Percentiles rank a stretch among this genome's conserved stretches.
Conservation (phyloP, 2,888 invertebrate genomes). For the Cryptocephalus primarius region DNA sequence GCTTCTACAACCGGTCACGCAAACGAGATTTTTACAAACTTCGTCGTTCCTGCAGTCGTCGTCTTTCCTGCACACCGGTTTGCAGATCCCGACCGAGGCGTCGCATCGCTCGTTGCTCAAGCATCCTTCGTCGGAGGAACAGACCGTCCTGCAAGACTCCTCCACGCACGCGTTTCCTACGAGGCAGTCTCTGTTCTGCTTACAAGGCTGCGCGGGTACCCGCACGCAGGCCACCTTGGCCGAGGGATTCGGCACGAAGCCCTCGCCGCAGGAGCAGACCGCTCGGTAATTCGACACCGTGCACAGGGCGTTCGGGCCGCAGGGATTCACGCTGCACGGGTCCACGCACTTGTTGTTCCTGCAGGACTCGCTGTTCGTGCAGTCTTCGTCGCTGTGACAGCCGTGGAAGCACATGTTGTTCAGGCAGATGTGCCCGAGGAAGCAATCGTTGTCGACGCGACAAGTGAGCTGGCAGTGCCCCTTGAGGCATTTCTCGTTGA, state of each 20-base stretch:
- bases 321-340: slow-evolving; percentile 66
- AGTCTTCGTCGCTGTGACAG: slow-evolving; percentile 79
- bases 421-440: slow-evolving; percentile 81
- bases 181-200: slow-evolving; percentile 62
- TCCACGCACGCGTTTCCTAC: slow-evolving; percentile 56
- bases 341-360: slow-evolving; percentile 68
- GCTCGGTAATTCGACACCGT: slow-evolving; percentile 72
- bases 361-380: slow-evolving; percentile 74
- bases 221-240: slow-evolving; percentile 81
- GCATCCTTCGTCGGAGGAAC: slow-evolving; percentile 65
- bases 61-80: slow-evolving; percentile 71
- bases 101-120: slow-evolving; percentile 74
- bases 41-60: slow-evolving; percentile 81
- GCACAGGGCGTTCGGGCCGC: slow-evolving; percentile 77
- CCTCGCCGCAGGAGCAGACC: slow-evolving; percentile 65
- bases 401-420: slow-evolving; percentile 78
- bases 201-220: slow-evolving; percentile 64
- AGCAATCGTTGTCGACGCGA: slow-evolving; percentile 83
- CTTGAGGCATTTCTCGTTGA: slow-evolving; percentile 78
- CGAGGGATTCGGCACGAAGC: slow-evolving; percentile 78
- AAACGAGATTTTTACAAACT: slow-evolving; percentile 72
- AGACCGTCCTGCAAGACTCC: slow-evolving; percentile 64
- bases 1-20: slow-evolving; percentile 70
- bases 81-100: slow-evolving; percentile 59
- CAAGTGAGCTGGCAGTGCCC: slow-evolving; percentile 82